Evolutionary conservation across 2,888 invertebrate species (phyloP).

Genomic region (Mythimna ferrago): DNA sequence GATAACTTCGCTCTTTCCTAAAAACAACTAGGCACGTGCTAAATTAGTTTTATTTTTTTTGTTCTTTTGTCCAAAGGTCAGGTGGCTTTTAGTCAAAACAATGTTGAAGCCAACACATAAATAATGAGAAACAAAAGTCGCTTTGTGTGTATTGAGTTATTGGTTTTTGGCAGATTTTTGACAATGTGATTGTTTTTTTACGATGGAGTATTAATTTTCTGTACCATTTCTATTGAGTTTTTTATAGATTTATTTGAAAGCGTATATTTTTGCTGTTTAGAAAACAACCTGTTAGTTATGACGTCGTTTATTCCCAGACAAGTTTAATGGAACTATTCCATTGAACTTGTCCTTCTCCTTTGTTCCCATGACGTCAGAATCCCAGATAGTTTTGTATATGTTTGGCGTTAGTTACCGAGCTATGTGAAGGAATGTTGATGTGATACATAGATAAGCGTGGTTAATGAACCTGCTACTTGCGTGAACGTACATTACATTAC

Average conservation of each 20-base stretch:
- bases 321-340: conserved; percentile 24
- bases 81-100: conserved; percentile 43
- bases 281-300: background rate
- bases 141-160: conserved; percentile 24
- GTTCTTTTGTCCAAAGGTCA: conserved; percentile 39
- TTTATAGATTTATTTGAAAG: background rate
- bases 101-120: conserved; percentile 39
- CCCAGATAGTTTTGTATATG: conserved; percentile 33
- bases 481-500: conserved; percentile 45
- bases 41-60: conserved; percentile 57
- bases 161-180: conserved; percentile 20
- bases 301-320: background rate
- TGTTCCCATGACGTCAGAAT: conserved; percentile 13
- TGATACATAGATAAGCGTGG: conserved; percentile 36
- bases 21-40: conserved; percentile 60
- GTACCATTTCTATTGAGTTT: background rate
- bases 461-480: conserved; percentile 57
- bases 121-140: conserved; percentile 32
- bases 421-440: conserved; percentile 35
- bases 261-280: background rate
- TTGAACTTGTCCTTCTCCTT: background rate
- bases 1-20: conserved; percentile 49
- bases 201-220: background rate
- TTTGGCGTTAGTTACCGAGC: conserved; percentile 33
- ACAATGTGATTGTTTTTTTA: conserved; percentile 17